Percentiles rank a stretch among this genome's conserved stretches.
Conservation (phyloP, 2,113 vertebrate species). For the Onychorhynchus coronatus region DNA sequence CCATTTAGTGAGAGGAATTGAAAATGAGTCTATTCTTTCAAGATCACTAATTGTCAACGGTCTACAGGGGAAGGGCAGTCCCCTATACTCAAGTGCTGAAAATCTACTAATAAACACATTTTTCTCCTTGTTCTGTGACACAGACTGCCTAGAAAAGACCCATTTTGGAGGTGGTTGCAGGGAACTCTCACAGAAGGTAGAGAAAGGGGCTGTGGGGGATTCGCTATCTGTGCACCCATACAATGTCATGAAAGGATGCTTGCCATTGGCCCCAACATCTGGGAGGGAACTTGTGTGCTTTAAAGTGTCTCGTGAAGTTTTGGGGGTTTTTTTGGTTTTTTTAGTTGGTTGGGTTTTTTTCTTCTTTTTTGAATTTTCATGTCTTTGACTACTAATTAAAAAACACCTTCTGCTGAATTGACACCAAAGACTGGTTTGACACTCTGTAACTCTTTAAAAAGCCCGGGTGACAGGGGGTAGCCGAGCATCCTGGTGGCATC, state of each 20-base stretch:
- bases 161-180: not conserved
- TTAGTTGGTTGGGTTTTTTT: not conserved
- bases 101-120: rapidly evolving
- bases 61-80: not conserved
- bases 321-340: not conserved
- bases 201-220: not conserved
- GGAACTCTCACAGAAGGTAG: not conserved
- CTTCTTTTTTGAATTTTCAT: not conserved
- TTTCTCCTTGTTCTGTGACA: not conserved
- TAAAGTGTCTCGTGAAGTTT: not conserved
- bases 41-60: not conserved
- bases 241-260: not conserved
- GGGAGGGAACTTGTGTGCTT: not conserved
- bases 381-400: not conserved
- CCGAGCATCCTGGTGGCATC: not conserved
- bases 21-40: not conserved
- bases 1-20: not conserved
- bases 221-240: no score
- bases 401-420: not conserved
- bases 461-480: not conserved
- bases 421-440: not conserved
- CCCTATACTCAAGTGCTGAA: not conserved
- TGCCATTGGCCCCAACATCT: not conserved
- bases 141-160: not conserved
- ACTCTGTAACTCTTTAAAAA: not conserved